A percentile compares a stretch with the other conserved stretches of the same genome.
These are phyloP conservation scores for Ochotona curzoniae DNA, from an alignment of 2,113 vertebrate genomes.

Conservation along the genomic window DNA sequence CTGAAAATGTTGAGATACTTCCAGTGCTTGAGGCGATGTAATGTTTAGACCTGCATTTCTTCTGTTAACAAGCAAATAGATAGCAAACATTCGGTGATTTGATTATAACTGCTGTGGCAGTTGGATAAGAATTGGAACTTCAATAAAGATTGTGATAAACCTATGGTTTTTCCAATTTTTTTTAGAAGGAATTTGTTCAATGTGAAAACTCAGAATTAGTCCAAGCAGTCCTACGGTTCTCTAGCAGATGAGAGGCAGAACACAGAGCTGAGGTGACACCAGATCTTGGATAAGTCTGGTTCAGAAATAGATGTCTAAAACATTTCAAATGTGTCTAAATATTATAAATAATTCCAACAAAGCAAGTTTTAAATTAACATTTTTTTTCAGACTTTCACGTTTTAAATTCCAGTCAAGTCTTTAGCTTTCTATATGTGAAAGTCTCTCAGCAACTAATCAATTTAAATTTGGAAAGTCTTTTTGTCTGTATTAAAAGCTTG, in stretches of 20 bases:
- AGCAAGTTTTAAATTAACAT: not conserved
- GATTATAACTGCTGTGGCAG: not conserved
- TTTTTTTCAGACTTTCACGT: not conserved
- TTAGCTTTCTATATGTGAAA: constrained; percentile 68
- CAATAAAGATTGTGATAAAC: not conserved
- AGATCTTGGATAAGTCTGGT: not conserved
- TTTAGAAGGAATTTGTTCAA: not conserved
- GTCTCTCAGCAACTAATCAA: constrained; percentile 73
- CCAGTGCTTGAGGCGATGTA: not conserved
- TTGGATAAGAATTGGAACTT: constrained; percentile 11
- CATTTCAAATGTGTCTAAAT: not conserved
- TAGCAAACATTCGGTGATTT: not conserved
- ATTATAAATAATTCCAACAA: not conserved
- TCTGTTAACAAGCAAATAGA: constrained; percentile 25
- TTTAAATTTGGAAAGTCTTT: constrained; percentile 79
- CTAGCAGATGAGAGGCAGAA: not conserved
- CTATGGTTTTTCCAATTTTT: not conserved
- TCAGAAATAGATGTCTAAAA: not conserved
- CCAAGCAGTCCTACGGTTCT: not conserved
- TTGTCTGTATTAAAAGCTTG: constrained; percentile 80
- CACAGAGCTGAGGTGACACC: not conserved
- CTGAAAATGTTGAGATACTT: not conserved
- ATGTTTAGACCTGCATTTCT: not conserved
- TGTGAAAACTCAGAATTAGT: not conserved
- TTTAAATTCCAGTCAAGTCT: constrained; percentile 59